Evolutionary conservation across 2,113 vertebrate genomes (phyloP).

Genomic region (Forbesichthys agassizii): DNA sequence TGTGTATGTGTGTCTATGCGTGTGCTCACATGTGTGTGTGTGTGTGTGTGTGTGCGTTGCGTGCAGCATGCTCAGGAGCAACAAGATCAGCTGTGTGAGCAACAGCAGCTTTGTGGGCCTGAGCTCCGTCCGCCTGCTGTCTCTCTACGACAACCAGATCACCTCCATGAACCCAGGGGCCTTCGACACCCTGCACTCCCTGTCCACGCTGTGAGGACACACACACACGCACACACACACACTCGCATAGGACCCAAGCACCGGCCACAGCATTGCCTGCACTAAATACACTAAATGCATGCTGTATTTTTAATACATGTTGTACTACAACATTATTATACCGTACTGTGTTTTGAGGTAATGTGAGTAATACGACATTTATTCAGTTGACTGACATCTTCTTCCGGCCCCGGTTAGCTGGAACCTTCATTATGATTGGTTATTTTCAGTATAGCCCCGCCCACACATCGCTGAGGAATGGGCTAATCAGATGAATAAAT

Average conservation of each 20-base stretch:
- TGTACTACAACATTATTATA: too few relatives aligned
- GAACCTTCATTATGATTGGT: too few relatives aligned
- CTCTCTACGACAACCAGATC: constrained; percentile 97
- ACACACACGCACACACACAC: background rate
- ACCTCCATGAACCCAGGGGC: constrained; percentile 91
- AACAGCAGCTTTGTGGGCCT: constrained; percentile 95
- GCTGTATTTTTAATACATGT: background rate
- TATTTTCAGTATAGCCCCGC: too few relatives aligned
- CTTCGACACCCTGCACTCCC: constrained; percentile 92
- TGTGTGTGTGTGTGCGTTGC: constrained; percentile 20
- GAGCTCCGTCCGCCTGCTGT: constrained; percentile 93
- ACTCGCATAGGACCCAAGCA: background rate
- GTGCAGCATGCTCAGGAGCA: constrained; percentile 94
- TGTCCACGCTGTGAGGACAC: constrained; percentile 91
- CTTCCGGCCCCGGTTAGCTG: too few relatives aligned
- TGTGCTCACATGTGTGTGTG: constrained; percentile 10
- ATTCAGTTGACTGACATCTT: too few relatives aligned
- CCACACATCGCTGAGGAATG: too few relatives aligned
- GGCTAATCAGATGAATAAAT: too few relatives aligned
- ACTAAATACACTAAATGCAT: background rate
- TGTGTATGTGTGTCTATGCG: constrained; percentile 1
- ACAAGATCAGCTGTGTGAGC: constrained; percentile 93
- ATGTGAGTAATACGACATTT: too few relatives aligned
- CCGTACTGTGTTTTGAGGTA: too few relatives aligned
- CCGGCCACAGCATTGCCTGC: background rate